Evolutionary conservation across 2,888 invertebrate species (phyloP), one percentile per base, ranked within the genome.

Genomic region (Andrena haemorrhoa): DNA sequence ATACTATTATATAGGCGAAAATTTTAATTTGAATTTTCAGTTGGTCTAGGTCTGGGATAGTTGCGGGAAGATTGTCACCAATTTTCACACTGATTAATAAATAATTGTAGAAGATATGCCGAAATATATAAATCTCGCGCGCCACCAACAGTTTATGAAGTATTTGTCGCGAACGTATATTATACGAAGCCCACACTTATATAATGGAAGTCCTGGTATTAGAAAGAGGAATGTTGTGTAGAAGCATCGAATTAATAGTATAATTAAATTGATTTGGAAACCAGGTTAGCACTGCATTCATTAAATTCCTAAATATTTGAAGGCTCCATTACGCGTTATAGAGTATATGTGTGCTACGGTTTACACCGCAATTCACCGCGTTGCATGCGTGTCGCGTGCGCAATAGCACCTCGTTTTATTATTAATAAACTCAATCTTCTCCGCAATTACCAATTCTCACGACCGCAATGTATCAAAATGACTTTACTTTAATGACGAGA

Each of bases 301-400:
- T 87, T 75, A 61, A 51, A 53, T 69, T 41, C 58, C 63, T 79
- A 80, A 84, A 84, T 86, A 82, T 86, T 86, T 87, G 76, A 86
- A 76, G 70, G 63, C 80, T 72, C 76, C 80, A 87, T 87, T 85
- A 87, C 68, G 56, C 47, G 64, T 65, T 63, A 69, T 63, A 70
- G 53, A 60, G 53, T 65, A 68, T 12, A 29, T 12, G 23, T 29
- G 23, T 41, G 41, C 49, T 5, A 31, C 33, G 35, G 20, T 76
- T 56, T 63, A 77, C 66, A 10, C 51, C 31, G 12, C 58, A 29
- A 4, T 51, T 64, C 66, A 64, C 41, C 41, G 41, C 12, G 53
- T 76, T 63, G 56, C 49, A 35, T 76, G 31, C 65, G 29, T 35
- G 31, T 70, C 58, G 41, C 58, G 16, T 10, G 49, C n/a, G 16